Evolutionary conservation across 2,113 vertebrate genomes (phyloP).

Genomic region (Tachysurus fulvidraco): DNA sequence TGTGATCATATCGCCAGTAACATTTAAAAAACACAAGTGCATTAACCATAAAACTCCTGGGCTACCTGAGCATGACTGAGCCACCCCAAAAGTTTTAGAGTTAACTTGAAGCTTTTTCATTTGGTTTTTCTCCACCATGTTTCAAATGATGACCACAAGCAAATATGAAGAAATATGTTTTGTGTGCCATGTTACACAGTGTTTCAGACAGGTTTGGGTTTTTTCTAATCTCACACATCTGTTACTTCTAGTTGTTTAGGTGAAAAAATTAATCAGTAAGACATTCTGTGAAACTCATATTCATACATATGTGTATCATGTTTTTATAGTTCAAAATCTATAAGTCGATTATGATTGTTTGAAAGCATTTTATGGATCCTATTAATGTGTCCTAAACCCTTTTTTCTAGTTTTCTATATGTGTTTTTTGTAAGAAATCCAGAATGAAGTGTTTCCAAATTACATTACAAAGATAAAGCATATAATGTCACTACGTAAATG

Average conservation of each 20-base stretch:
- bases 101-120: slow-evolving; percentile 65
- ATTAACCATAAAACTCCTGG: slow-evolving; percentile 73
- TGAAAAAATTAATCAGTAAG: neutral
- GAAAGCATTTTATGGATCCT: neutral
- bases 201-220: neutral
- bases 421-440: neutral
- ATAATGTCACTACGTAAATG: neutral
- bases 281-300: neutral
- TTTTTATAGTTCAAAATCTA: neutral
- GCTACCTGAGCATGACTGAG: slow-evolving; percentile 35
- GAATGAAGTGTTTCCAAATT: neutral
- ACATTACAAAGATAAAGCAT: neutral
- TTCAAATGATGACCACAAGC: slow-evolving; percentile 75
- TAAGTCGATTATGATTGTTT: neutral
- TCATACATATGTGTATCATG: neutral
- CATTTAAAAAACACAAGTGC: slow-evolving; percentile 74
- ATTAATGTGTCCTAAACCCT: too few relatives aligned
- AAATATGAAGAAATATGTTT: neutral
- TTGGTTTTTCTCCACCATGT: slow-evolving; percentile 75
- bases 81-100: slow-evolving; percentile 69
- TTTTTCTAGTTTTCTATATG: neutral
- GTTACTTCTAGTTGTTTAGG: neutral
- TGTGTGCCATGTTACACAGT: neutral
- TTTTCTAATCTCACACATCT: neutral
- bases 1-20: slow-evolving; percentile 97